Percentiles rank a stretch among this genome's conserved stretches.
Conservation (phyloP, 2,113 vertebrate species). For the Parotia lawesii region DNA sequence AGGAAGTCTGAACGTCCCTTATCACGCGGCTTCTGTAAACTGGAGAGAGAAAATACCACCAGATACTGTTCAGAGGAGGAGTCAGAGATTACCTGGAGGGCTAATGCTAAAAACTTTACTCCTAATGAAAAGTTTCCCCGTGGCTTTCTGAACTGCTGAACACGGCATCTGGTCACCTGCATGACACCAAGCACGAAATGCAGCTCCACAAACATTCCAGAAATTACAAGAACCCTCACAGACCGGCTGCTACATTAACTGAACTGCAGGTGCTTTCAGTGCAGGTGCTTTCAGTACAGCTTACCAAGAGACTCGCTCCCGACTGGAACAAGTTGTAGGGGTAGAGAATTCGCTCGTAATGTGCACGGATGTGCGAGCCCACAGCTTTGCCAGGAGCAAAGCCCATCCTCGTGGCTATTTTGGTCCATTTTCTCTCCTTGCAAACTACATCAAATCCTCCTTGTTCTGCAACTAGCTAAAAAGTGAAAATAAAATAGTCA, state of each 20-base stretch:
- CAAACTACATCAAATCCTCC: conserved; percentile 93
- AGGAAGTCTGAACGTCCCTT: background rate
- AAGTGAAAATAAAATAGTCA: background rate
- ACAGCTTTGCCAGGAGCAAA: conserved; percentile 94
- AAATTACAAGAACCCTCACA: background rate
- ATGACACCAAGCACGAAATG: accelerated
- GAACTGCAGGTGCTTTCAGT: background rate
- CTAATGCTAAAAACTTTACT: background rate
- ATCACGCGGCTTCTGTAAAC: background rate
- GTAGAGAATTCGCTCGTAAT: conserved; percentile 93
- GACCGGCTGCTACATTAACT: background rate
- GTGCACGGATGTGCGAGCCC: conserved; percentile 91
- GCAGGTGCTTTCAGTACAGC: conserved; percentile 10
- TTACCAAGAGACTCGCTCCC: conserved; percentile 90
- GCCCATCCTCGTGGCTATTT: conserved; percentile 92
- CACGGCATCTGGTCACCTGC: background rate
- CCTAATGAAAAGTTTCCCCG: background rate
- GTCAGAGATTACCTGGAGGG: background rate
- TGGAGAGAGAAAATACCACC: background rate
- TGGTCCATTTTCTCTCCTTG: conserved; percentile 94
- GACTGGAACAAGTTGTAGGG: conserved; percentile 94
- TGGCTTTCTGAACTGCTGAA: background rate
- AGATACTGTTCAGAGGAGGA: background rate
- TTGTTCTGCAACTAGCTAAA: conserved; percentile 92
- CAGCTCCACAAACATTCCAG: background rate